phyloP scores from a whole-genome alignment of 1,140 invertebrate genomes.

The Scaptomyza pallida region DNA sequence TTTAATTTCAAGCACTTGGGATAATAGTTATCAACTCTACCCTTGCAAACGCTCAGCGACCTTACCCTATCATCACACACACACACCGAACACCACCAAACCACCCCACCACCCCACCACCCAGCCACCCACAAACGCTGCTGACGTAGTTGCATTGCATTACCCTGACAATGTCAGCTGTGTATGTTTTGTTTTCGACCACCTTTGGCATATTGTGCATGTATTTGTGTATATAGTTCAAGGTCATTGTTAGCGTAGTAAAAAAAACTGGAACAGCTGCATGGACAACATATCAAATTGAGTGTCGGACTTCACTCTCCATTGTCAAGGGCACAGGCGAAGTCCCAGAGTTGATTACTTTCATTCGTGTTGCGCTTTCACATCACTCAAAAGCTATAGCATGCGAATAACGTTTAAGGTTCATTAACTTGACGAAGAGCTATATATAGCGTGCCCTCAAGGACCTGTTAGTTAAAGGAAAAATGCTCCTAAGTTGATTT shows the following conservation, averaged over 20 bases:
- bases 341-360: conserved; percentile 16
- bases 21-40: not conserved
- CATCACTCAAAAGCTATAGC: not conserved
- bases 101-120: conserved; percentile 14
- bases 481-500: not conserved
- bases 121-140: conserved; percentile 35
- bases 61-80: not conserved
- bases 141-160: conserved; percentile 60
- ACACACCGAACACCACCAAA: too few relatives aligned
- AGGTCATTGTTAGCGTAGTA: conserved; percentile 19
- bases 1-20: not conserved
- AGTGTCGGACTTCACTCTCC: not conserved
- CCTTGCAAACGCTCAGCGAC: not conserved
- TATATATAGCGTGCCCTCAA: not conserved
- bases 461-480: not conserved
- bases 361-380: conserved; percentile 8
- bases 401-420: conserved; percentile 7
- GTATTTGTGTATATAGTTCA: conserved; percentile 35
- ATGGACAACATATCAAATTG: conserved; percentile 12
- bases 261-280: conserved; percentile 9
- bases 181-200: conserved; percentile 14
- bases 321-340: conserved; percentile 4
- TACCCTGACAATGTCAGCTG: conserved; percentile 34
- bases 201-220: conserved; percentile 15
- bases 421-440: not conserved